Percentiles rank a stretch among this genome's conserved stretches.
Conservation (phyloP, 2,797 vertebrate species). For the Garrulus glandarius region DNA sequence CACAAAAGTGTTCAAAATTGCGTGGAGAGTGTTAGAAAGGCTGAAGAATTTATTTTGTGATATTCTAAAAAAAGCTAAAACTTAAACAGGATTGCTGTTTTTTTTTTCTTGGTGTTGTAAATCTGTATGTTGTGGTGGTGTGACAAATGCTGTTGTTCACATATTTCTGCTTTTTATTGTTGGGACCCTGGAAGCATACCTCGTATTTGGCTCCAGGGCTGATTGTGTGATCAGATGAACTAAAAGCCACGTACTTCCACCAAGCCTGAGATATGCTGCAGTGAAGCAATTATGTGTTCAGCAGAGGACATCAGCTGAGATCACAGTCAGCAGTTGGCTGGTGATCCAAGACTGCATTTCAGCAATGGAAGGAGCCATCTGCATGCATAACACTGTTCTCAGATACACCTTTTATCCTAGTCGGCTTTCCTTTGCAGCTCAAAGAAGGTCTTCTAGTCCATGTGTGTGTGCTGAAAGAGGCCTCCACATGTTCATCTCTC, state of each 20-base stretch:
- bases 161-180: neutral
- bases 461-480: neutral
- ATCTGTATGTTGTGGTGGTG: neutral
- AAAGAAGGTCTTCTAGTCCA: neutral
- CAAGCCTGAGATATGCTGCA: rapidly evolving
- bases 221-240: neutral
- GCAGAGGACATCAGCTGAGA: neutral
- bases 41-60: neutral
- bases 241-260: rapidly evolving
- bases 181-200: neutral
- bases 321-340: neutral
- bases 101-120: neutral
- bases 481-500: neutral
- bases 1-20: neutral
- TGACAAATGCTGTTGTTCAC: neutral
- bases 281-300: neutral
- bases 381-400: neutral
- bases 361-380: neutral
- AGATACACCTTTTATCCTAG: neutral
- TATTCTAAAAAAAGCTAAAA: neutral
- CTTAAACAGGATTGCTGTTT: rapidly evolving
- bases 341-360: neutral
- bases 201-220: neutral
- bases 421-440: rapidly evolving
- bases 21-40: neutral